These are phyloP conservation scores for Drosophila guanche DNA, from an alignment of 1,140 invertebrate species.

Conservation along the genomic window DNA sequence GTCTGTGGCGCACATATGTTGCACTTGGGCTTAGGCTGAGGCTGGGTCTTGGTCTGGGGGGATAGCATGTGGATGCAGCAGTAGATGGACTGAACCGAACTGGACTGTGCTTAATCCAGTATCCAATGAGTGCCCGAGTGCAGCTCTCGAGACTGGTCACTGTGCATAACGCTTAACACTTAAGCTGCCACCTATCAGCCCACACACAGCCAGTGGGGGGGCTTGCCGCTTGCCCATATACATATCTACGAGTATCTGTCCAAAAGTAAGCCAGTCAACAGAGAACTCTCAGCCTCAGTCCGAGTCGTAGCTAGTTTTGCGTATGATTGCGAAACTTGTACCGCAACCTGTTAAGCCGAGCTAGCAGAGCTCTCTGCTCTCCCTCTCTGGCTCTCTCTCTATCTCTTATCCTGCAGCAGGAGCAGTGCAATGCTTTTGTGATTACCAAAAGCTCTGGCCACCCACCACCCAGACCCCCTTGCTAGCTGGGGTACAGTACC, in stretches of 20 bases:
- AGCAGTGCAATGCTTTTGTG: constrained; percentile 31
- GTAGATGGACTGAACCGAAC: not conserved
- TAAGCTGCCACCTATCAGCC: constrained; percentile 67
- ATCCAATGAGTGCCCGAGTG: constrained; percentile 44
- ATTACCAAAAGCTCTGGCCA: constrained; percentile 39
- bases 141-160: constrained; percentile 36
- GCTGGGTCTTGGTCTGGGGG: not conserved
- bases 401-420: constrained; percentile 30
- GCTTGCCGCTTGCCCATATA: constrained; percentile 7
- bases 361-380: not conserved
- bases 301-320: constrained; percentile 40
- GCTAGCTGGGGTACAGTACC: too few species aligned
- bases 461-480: not conserved
- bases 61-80: not conserved
- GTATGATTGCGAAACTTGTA: constrained; percentile 59
- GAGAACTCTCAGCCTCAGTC: constrained; percentile 9
- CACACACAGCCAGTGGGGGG: not conserved
- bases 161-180: constrained; percentile 81
- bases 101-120: constrained; percentile 21
- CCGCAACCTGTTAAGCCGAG: constrained; percentile 14
- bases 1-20: constrained; percentile 53
- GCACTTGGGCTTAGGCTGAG: constrained; percentile 9
- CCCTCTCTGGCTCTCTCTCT: constrained; percentile 1
- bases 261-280: constrained; percentile 50
- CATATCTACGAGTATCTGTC: constrained; percentile 8